phyloP scores from a whole-genome alignment of 2,797 vertebrate genomes.

The Paedocypris micromegethes region DNA sequence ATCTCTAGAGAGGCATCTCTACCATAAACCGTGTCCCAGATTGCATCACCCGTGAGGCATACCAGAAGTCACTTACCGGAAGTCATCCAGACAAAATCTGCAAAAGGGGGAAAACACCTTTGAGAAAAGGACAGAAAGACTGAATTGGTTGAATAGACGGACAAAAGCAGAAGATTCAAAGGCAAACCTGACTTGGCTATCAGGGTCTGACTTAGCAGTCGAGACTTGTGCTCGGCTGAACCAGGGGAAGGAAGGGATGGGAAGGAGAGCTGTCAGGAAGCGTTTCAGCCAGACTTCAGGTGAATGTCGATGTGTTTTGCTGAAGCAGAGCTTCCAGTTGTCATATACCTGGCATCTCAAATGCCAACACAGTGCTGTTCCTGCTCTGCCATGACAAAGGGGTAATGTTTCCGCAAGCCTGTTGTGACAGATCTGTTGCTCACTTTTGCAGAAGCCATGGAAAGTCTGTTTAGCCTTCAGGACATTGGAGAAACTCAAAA shows the following conservation, averaged over 20 bases:
- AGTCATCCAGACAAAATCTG: neutral
- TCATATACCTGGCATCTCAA: slow-evolving; percentile 35
- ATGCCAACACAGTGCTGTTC: slow-evolving; percentile 28
- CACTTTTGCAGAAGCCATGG: slow-evolving; percentile 9
- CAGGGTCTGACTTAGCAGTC: slow-evolving; percentile 31
- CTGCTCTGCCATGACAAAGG: slow-evolving; percentile 35
- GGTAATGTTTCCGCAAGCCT: slow-evolving; percentile 29
- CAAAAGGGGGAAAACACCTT: neutral
- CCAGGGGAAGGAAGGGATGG: slow-evolving; percentile 15
- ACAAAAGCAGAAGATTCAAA: neutral
- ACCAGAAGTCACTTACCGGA: neutral
- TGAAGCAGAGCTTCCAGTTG: slow-evolving; percentile 29
- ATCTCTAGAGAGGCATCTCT: neutral
- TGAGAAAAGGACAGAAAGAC: neutral
- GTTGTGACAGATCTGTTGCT: slow-evolving; percentile 30
- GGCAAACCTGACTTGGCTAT: slow-evolving; percentile 12
- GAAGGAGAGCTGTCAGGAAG: slow-evolving; percentile 42
- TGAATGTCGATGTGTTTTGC: slow-evolving; percentile 44
- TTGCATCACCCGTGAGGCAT: slow-evolving; percentile 2
- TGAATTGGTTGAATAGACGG: neutral
- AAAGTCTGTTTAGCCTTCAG: slow-evolving; percentile 29
- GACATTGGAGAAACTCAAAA: slow-evolving; percentile 3
- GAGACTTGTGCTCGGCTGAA: slow-evolving; percentile 37
- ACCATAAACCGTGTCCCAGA: neutral
- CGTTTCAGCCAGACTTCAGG: slow-evolving; percentile 33